phyloP scores from a whole-genome alignment of 2,888 invertebrate species.

The Luperina nickerlii region DNA sequence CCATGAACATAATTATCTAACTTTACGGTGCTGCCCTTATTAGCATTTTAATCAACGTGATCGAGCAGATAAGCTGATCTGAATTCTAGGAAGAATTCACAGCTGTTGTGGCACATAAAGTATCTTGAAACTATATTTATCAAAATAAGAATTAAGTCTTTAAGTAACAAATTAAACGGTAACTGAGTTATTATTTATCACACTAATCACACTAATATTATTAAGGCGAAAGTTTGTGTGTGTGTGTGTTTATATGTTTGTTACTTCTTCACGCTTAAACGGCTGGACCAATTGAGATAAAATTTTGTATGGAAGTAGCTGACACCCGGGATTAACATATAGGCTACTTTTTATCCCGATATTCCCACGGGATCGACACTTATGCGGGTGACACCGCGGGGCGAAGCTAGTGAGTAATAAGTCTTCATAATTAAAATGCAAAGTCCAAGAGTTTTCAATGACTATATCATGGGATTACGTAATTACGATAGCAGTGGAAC shows the following conservation, averaged over 20 bases:
- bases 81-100: neutral
- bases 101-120: neutral
- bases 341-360: too few species aligned
- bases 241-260: too few species aligned
- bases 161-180: neutral
- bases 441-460: neutral
- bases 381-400: too few species aligned
- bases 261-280: too few species aligned
- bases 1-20: neutral
- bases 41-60: neutral
- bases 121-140: neutral
- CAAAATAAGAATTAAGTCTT: neutral
- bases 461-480: slow-evolving; percentile 11
- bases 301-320: too few species aligned
- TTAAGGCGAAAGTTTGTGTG: too few species aligned
- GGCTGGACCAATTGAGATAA: too few species aligned
- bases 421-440: slow-evolving; percentile 1
- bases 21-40: neutral
- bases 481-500: slow-evolving; percentile 6
- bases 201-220: neutral
- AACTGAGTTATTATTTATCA: neutral
- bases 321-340: too few species aligned
- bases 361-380: too few species aligned
- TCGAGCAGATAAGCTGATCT: neutral
- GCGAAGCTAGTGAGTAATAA: neutral